phyloP scores from a whole-genome alignment of 2,797 vertebrate species.

The Hypotaenidia philippensis region DNA sequence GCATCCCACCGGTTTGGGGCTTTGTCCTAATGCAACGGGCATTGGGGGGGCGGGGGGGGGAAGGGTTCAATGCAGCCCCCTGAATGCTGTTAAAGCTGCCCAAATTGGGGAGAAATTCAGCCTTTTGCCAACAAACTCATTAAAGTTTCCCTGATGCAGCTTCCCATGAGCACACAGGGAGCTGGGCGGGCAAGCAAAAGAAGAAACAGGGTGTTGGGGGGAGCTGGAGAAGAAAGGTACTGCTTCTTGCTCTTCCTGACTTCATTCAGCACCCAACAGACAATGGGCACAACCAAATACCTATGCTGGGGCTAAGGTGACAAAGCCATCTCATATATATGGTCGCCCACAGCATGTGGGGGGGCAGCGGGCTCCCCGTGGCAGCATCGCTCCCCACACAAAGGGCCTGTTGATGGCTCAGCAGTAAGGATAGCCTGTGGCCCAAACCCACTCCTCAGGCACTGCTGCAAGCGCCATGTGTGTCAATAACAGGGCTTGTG shows the following conservation, averaged over 20 bases:
- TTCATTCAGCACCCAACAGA: accelerated
- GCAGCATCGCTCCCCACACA: neutral
- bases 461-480: accelerated
- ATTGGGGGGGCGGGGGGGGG: accelerated
- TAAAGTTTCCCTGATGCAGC: neutral
- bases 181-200: neutral
- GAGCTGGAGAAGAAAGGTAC: neutral
- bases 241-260: neutral
- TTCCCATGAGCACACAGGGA: accelerated
- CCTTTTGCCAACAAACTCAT: neutral
- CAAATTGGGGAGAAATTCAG: neutral
- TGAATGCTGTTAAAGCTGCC: accelerated
- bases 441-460: neutral
- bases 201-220: accelerated
- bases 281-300: accelerated
- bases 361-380: accelerated
- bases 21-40: neutral
- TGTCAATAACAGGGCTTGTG: neutral
- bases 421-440: accelerated
- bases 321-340: accelerated
- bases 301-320: accelerated
- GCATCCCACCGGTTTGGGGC: accelerated
- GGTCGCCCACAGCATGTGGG: accelerated
- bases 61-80: neutral
- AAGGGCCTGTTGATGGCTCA: neutral